Evolutionary conservation across 2,797 vertebrate genomes (phyloP).

Genomic region (Aulostomus chinensis): DNA sequence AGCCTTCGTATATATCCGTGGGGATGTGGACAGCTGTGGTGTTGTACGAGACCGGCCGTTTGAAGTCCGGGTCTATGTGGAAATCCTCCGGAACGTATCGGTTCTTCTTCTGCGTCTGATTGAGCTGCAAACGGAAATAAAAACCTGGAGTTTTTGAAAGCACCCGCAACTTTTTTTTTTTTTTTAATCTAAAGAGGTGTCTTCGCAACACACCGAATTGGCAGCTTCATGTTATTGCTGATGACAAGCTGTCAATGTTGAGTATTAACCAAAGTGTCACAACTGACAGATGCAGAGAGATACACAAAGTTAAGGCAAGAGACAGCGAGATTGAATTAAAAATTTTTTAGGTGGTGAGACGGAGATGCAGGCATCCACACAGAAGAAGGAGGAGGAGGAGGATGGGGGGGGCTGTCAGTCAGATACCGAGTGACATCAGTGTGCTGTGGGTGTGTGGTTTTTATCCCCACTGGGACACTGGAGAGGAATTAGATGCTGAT

Average conservation of each 20-base stretch:
- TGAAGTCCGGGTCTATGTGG: conserved; percentile 86
- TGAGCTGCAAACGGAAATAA: conserved; percentile 70
- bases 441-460: conserved; percentile 36
- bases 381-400: background rate
- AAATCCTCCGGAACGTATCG: conserved; percentile 87
- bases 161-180: too few species aligned
- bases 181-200: too few species aligned
- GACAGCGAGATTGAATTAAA: conserved; percentile 11
- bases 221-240: background rate
- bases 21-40: conserved; percentile 96
- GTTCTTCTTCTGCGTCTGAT: conserved; percentile 83
- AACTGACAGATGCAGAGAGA: conserved; percentile 7
- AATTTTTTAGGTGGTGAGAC: conserved; percentile 22
- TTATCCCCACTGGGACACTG: conserved; percentile 40
- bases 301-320: background rate
- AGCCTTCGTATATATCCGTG: conserved; percentile 97
- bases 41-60: conserved; percentile 89
- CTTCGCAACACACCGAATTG: too few species aligned
- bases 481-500: conserved; percentile 50
- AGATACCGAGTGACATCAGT: conserved; percentile 55
- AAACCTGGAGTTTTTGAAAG: background rate
- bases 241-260: conserved; percentile 16
- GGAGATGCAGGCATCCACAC: conserved; percentile 14
- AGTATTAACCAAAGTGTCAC: conserved; percentile 15
- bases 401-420: conserved; percentile 40